phyloP scores from a whole-genome alignment of 2,797 vertebrate genomes.

The Balearica regulorum region DNA sequence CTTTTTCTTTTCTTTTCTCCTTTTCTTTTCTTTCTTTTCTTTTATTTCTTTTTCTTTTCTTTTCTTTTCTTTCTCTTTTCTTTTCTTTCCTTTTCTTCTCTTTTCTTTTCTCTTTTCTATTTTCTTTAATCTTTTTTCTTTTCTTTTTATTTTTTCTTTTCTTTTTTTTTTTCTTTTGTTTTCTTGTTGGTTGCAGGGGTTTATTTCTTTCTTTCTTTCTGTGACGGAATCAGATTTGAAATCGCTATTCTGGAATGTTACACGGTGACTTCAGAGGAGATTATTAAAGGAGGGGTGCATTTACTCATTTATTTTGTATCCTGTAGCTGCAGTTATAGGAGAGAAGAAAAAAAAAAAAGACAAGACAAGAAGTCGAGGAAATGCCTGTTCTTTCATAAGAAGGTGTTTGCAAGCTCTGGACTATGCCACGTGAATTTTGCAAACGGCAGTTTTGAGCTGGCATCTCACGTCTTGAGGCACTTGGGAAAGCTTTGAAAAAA shows the following conservation, averaged over 20 bases:
- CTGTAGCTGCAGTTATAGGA: fast-evolving
- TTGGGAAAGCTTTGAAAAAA: not conserved
- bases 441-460: not conserved
- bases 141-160: too few species aligned
- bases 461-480: too few species aligned
- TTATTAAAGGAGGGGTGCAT: not conserved
- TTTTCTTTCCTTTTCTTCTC: too few species aligned
- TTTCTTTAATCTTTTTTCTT: too few species aligned
- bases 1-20: too few species aligned
- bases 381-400: not conserved
- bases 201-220: not conserved
- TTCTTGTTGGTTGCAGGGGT: too few species aligned
- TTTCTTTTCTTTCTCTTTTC: too few species aligned
- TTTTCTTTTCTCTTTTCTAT: too few species aligned
- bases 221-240: not conserved
- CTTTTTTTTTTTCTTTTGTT: too few species aligned
- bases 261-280: not conserved
- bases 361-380: not conserved
- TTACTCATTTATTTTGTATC: not conserved
- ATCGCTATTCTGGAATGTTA: not conserved
- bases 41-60: too few species aligned
- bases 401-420: not conserved
- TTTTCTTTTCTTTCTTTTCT: too few species aligned
- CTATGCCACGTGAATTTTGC: fast-evolving
- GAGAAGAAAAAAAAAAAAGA: too few species aligned